Evolutionary conservation across 2,888 invertebrate genomes (phyloP).

Genomic region (Heliconius aoede): DNA sequence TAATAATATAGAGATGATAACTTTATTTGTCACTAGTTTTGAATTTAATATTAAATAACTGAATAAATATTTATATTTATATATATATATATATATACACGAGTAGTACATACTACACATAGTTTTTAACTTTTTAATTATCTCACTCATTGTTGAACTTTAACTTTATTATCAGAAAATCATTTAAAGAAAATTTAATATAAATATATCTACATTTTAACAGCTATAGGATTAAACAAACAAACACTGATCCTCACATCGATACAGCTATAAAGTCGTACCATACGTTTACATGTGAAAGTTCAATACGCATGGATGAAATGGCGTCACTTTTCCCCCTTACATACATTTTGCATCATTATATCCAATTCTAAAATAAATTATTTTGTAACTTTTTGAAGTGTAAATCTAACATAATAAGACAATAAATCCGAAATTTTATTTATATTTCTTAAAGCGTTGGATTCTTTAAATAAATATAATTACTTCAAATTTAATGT

Average conservation of each 20-base stretch:
- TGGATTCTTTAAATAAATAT: not conserved
- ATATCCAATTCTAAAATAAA: not conserved
- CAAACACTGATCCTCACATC: not conserved
- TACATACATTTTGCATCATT: not conserved
- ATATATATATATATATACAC: no score
- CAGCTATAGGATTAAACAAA: not conserved
- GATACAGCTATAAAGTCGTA: not conserved
- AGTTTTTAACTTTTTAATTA: no score
- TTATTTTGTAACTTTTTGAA: no score
- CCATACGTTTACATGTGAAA: constrained; percentile 11
- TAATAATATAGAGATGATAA: not conserved
- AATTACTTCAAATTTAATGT: not conserved
- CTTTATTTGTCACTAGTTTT: not conserved
- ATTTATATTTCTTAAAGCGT: no score
- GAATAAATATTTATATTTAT: no score
- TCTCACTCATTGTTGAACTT: no score
- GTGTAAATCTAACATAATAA: no score
- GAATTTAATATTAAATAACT: not conserved
- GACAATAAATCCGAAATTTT: no score
- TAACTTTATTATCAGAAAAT: no score
- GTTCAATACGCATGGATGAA: constrained; percentile 1
- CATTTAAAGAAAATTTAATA: not conserved
- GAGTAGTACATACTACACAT: no score
- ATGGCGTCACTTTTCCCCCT: not conserved
- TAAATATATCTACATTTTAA: not conserved